These are phyloP conservation scores for Atta cephalotes DNA, from an alignment of 1,140 invertebrate species.

Conservation along the genomic window DNA sequence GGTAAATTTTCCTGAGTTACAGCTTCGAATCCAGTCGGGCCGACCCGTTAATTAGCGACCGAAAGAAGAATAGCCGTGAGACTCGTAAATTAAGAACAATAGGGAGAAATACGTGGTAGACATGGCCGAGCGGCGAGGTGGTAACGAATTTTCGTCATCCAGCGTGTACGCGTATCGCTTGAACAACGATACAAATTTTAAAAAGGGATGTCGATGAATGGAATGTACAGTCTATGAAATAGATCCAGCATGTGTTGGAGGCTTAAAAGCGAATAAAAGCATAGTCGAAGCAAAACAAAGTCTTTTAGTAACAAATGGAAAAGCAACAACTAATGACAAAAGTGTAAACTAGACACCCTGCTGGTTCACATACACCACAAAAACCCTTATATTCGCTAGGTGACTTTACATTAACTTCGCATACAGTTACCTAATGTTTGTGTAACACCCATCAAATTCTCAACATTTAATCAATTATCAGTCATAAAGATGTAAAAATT, in stretches of 20 bases:
- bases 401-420: not conserved
- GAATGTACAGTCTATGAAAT: not conserved
- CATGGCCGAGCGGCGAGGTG: slow-evolving; percentile 11
- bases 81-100: slow-evolving; percentile 78
- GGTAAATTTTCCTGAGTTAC: slow-evolving; percentile 76
- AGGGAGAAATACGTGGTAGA: slow-evolving; percentile 66
- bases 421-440: not conserved
- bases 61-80: slow-evolving; percentile 76
- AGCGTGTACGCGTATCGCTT: slow-evolving; percentile 22
- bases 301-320: slow-evolving; percentile 18
- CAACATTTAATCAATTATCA: not conserved
- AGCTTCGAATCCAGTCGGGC: slow-evolving; percentile 72
- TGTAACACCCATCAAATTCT: not conserved
- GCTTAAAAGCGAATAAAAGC: slow-evolving; percentile 44
- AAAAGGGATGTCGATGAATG: slow-evolving; percentile 54
- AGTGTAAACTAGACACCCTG: slow-evolving; percentile 29
- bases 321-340: slow-evolving; percentile 54
- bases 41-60: slow-evolving; percentile 75
- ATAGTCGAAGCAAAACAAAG: slow-evolving; percentile 15
- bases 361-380: not conserved
- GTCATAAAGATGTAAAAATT: not conserved
- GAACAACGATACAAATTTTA: slow-evolving; percentile 49
- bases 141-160: slow-evolving; percentile 43
- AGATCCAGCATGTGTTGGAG: not conserved
- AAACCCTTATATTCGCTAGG: not conserved